A percentile compares a stretch with the other conserved stretches of the same genome.
Conservation (phyloP, 2,888 invertebrate genomes). For the Xestia rhomboidea region DNA sequence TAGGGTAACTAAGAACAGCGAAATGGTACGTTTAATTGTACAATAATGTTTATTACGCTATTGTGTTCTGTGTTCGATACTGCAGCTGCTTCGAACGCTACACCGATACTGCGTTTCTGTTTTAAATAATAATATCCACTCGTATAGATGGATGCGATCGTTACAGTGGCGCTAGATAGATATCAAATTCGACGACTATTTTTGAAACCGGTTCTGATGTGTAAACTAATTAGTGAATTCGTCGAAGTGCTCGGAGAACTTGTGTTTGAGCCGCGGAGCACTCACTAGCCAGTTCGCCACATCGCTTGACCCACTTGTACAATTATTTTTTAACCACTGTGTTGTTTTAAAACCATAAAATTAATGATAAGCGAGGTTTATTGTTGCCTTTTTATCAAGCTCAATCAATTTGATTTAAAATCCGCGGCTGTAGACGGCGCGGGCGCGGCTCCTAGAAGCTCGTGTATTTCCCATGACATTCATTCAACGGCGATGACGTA, state of each 20-base stretch:
- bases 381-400: conserved; percentile 56
- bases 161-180: conserved; percentile 14
- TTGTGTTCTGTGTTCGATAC: conserved; percentile 39
- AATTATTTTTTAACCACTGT: conserved; percentile 59
- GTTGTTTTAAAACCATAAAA: conserved; percentile 57
- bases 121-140: conserved; percentile 47
- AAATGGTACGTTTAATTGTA: conserved; percentile 44
- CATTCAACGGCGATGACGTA: conserved; percentile 5
- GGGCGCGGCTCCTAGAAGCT: conserved; percentile 10
- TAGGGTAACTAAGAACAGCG: conserved; percentile 30
- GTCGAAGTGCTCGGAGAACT: conserved; percentile 29
- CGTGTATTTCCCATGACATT: conserved; percentile 38
- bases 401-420: conserved; percentile 64
- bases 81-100: conserved; percentile 21
- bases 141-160: conserved; percentile 11
- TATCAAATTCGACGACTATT: conserved; percentile 12
- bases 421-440: conserved; percentile 32
- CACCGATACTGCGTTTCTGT: conserved; percentile 8
- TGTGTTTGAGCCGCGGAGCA: conserved; percentile 27
- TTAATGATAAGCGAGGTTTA: conserved; percentile 59
- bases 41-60: conserved; percentile 54
- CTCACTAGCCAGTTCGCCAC: conserved; percentile 26
- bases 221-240: conserved; percentile 49
- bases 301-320: conserved; percentile 60
- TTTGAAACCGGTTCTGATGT: conserved; percentile 40